Base-by-base conservation (phyloP, 2,888 invertebrate genomes). In the Xestoiulus laeticollis region DNA sequence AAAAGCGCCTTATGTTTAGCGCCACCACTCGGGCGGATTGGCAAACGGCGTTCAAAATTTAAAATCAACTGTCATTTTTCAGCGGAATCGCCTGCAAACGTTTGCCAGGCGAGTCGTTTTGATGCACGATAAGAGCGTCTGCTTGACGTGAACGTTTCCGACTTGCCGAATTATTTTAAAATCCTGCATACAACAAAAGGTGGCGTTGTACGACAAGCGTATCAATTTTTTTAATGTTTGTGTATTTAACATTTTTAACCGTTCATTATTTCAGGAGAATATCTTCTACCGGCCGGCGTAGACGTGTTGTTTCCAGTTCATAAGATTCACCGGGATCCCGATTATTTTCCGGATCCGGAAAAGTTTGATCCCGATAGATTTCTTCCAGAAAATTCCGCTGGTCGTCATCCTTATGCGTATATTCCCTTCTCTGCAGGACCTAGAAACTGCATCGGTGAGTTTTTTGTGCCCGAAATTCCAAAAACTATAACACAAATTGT, bases 331-430 rank as follows among this genome's bases (percentile, higher is more conserved):
- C 93, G 94, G 6, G 93, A 95, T 90, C 93, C 94, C 0, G 92
- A 94, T n/a, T 92, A 94, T 87, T 96, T 94, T 92, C 93, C 94
- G 0, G 93, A 96, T 89, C 95, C 96, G 0, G 93, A 94, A 83
- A 93, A 93, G 89, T 97, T 96, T 91, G 94, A 97, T 92, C 97
- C 97, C 1, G 96, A 97, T 87, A 92, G 96, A 89, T 96, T 96
- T 91, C 91, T 94, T 89, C 95, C 96, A 0, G 94, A 95, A 90
- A 94, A 94, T 90, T 95, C 95, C 89, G 95, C 95, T 85, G 94
- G 94, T 90, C 94, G 97, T 89, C 96, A 96, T 90, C 91, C 91
- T 6, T 93, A 91, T 87, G 90, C 92, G 0, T 93, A 91, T 89
- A 91, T 93, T 0, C 93, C 93, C 0, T 93, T 93, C 88, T 93